phyloP scores from a whole-genome alignment of 2,113 vertebrate species.

The Phycodurus eques region DNA sequence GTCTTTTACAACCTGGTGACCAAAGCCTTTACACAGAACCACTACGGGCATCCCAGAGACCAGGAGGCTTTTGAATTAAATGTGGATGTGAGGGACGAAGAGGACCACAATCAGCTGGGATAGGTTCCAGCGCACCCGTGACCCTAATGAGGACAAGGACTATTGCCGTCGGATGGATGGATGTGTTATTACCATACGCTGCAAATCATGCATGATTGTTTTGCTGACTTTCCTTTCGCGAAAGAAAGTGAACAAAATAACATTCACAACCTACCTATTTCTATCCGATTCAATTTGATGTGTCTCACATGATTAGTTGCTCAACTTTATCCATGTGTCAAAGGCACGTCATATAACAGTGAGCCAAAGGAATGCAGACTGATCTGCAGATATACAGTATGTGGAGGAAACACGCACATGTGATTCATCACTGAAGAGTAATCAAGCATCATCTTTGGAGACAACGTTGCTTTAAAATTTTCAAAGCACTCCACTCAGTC shows the following conservation, averaged over 20 bases:
- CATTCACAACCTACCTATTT: background rate
- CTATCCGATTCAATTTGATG: background rate
- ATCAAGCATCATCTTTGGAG: slow-evolving; percentile 11
- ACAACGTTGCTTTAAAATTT: background rate
- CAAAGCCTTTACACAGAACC: slow-evolving; percentile 36
- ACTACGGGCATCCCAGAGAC: slow-evolving; percentile 34
- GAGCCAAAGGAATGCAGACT: slow-evolving; percentile 31
- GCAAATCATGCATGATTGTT: no score
- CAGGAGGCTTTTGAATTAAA: slow-evolving; percentile 79
- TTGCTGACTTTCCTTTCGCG: no score
- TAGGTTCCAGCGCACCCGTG: no score
- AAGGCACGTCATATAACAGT: background rate
- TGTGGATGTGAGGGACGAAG: slow-evolving; percentile 66
- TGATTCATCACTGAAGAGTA: slow-evolving; percentile 22
- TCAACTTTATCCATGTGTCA: background rate
- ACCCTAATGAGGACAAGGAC: no score
- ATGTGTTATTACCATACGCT: no score
- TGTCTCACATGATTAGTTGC: background rate
- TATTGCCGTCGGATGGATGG: no score
- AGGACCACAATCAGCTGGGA: slow-evolving; percentile 56
- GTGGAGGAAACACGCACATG: slow-evolving; percentile 19
- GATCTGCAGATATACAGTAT: slow-evolving; percentile 14
- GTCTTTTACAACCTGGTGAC: slow-evolving; percentile 80
- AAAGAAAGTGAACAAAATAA: background rate
- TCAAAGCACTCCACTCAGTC: background rate